Evolutionary conservation across 1,140 invertebrate species (phyloP).

Genomic region (Melanaphis sacchari): DNA sequence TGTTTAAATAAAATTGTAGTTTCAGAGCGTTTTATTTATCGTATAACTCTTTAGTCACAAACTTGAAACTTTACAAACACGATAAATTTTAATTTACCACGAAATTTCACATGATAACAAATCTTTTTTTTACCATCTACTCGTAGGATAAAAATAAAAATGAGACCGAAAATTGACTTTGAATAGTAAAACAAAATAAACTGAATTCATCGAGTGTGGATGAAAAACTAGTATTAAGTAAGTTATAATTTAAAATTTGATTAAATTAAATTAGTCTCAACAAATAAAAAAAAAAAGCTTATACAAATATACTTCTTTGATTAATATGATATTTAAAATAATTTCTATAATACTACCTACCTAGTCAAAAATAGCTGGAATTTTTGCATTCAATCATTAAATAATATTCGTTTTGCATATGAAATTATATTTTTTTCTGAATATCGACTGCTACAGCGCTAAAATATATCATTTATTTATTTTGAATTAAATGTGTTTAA

Average conservation of each 20-base stretch:
- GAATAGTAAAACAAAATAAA: not conserved
- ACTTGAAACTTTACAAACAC: not conserved
- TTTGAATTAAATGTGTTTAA: not conserved
- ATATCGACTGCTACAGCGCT: not conserved
- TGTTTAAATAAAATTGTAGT: not conserved
- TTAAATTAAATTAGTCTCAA: not conserved
- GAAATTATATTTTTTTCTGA: not conserved
- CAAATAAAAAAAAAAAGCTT: not conserved
- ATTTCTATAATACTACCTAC: not conserved
- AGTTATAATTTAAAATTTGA: not conserved
- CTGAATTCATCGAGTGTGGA: not conserved
- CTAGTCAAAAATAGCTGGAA: not conserved
- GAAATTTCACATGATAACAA: not conserved
- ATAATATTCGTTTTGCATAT: not conserved
- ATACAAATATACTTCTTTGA: not conserved
- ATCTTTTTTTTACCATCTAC: not conserved
- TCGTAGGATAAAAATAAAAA: too few relatives aligned
- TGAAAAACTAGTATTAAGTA: not conserved
- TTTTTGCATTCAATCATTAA: not conserved
- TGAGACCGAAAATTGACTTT: not conserved
- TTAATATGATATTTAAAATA: not conserved
- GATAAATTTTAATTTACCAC: slow-evolving; percentile 25
- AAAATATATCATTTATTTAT: not conserved
- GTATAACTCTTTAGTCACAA: not conserved
- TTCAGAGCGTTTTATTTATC: not conserved